Evolutionary conservation across 2,113 vertebrate species (phyloP).

Genomic region (Coracopsis vasa): DNA sequence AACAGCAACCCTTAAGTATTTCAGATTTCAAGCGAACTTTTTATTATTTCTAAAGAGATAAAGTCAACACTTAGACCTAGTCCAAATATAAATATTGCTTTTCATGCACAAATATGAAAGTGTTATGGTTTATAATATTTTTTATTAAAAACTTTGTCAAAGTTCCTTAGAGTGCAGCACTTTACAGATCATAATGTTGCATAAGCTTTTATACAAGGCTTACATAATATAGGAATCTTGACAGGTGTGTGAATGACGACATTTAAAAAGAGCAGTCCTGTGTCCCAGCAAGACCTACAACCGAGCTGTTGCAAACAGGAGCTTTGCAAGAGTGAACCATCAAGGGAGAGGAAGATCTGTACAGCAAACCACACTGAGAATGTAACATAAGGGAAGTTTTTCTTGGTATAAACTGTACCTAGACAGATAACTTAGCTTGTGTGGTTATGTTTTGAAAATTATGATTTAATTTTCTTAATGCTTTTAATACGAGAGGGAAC

Average conservation of each 20-base stretch:
- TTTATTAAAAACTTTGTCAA: not conserved
- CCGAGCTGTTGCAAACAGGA: not conserved
- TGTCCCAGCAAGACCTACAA: not conserved
- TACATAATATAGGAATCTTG: not conserved
- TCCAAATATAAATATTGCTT: not conserved
- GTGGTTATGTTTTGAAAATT: not conserved
- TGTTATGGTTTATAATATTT: not conserved
- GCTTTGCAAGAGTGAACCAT: not conserved
- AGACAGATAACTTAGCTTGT: not conserved
- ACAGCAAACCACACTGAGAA: not conserved
- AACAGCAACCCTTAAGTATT: not conserved
- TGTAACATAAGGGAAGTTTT: not conserved
- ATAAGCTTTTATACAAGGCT: not conserved
- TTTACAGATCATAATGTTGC: not conserved
- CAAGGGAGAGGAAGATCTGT: not conserved
- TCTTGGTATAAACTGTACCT: not conserved
- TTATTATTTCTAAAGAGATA: not conserved
- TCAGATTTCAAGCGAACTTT: not conserved
- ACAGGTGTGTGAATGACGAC: not conserved
- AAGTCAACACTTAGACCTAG: not conserved
- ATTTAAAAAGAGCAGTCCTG: not conserved
- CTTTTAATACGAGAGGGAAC: not conserved
- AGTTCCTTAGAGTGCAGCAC: not conserved
- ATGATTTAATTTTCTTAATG: not conserved
- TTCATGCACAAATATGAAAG: not conserved